These are phyloP conservation scores for Pyxicephalus adspersus DNA, from an alignment of 2,113 vertebrate genomes.

Conservation along the genomic window DNA sequence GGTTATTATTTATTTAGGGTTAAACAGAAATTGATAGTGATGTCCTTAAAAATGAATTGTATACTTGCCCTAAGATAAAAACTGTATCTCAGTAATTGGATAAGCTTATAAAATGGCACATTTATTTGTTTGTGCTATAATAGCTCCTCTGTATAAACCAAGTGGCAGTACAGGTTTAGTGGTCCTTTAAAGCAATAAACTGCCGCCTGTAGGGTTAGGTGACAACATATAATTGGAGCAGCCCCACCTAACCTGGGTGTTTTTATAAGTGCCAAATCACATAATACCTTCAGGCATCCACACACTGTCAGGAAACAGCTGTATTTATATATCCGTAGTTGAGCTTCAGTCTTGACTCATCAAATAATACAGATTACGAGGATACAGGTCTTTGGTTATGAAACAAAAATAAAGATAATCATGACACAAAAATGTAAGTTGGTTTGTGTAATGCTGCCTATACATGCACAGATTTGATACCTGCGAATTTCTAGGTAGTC, in stretches of 20 bases:
- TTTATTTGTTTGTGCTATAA: too few relatives aligned
- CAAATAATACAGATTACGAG: background rate
- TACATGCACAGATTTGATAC: background rate
- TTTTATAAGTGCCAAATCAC: constrained; percentile 28
- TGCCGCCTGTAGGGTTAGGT: background rate
- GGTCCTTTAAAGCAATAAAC: constrained; percentile 7
- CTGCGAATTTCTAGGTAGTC: too few relatives aligned
- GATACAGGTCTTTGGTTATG: background rate
- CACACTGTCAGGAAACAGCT: constrained; percentile 18
- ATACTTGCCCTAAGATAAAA: too few relatives aligned
- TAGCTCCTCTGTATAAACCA: too few relatives aligned
- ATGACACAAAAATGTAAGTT: background rate
- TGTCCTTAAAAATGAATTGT: too few relatives aligned
- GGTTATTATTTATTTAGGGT: too few relatives aligned
- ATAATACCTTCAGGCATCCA: constrained; percentile 23
- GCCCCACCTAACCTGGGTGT: constrained; percentile 24
- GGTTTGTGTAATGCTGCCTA: background rate
- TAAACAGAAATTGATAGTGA: too few relatives aligned
- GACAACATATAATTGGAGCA: constrained; percentile 2
- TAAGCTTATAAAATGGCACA: too few relatives aligned
- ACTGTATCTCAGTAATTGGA: too few relatives aligned
- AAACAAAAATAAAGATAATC: background rate
- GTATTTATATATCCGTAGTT: background rate
- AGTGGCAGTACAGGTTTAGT: too few relatives aligned
- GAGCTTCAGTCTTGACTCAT: background rate